Conservation (phyloP, 1,140 invertebrate species). For the Grapholita molesta region DNA sequence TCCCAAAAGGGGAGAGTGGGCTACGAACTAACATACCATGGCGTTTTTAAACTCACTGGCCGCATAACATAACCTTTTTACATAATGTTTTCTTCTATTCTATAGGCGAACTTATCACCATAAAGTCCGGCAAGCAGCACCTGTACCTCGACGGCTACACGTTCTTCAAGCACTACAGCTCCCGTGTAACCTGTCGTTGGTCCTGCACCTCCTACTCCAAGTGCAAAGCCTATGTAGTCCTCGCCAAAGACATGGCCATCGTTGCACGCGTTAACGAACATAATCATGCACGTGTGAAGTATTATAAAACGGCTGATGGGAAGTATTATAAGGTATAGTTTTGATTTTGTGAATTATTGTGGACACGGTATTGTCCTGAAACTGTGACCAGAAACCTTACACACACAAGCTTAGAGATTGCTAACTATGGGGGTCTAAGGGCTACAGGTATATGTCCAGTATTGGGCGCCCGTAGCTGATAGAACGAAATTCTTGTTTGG, state of each 20-base stretch:
- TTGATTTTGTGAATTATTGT: neutral
- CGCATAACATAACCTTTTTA: too few species aligned
- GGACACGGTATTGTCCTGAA: too few species aligned
- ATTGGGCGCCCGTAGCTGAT: too few species aligned
- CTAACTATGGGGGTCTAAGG: too few species aligned
- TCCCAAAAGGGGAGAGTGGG: too few species aligned
- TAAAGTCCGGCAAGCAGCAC: conserved; percentile 29
- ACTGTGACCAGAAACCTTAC: too few species aligned
- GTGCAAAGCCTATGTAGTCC: conserved; percentile 28
- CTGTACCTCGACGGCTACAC: conserved; percentile 30
- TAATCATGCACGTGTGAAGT: conserved; percentile 9
- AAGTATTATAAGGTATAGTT: conserved; percentile 19
- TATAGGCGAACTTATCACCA: conserved; percentile 28
- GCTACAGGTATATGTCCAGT: too few species aligned
- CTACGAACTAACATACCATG: too few species aligned
- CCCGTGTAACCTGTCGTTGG: conserved; percentile 10
- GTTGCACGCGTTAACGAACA: conserved; percentile 24
- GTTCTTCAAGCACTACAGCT: conserved; percentile 26
- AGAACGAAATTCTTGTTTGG: too few species aligned
- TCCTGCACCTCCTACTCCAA: conserved; percentile 17
- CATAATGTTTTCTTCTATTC: neutral
- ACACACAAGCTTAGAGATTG: too few species aligned
- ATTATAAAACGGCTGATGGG: conserved; percentile 8
- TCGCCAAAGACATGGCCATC: conserved; percentile 14
- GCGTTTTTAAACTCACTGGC: too few species aligned